Evolutionary conservation across 2,888 invertebrate genomes (phyloP).

Genomic region (Dichetophora obliterata): DNA sequence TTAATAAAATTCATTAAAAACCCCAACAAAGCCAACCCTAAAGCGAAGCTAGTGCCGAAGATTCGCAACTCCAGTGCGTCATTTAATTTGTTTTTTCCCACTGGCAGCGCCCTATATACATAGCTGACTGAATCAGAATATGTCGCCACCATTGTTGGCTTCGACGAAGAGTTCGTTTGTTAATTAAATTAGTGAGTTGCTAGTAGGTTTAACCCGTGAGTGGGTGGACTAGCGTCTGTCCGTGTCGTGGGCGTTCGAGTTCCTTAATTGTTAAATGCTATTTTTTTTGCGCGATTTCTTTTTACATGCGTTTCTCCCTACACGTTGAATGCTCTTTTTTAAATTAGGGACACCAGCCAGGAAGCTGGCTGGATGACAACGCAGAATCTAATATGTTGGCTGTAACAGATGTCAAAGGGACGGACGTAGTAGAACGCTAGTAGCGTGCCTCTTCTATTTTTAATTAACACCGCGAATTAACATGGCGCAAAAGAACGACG

Average conservation of each 20-base stretch:
- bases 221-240: background rate
- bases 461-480: slow-evolving; percentile 27
- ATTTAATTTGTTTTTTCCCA: background rate
- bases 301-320: background rate
- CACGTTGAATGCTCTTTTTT: background rate
- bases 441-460: slow-evolving; percentile 7
- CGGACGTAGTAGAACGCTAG: background rate
- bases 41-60: background rate
- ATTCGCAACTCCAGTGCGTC: background rate
- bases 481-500: slow-evolving; percentile 3
- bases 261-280: slow-evolving; percentile 30
- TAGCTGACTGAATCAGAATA: background rate
- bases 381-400: background rate
- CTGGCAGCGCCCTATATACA: background rate
- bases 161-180: slow-evolving; percentile 12
- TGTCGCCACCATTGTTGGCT: background rate
- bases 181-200: slow-evolving; percentile 32
- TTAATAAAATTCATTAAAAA: slow-evolving; percentile 26
- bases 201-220: background rate
- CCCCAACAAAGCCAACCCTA: background rate
- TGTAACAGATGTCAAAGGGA: background rate
- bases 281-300: slow-evolving; percentile 23
- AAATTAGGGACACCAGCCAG: background rate
- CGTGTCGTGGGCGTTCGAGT: slow-evolving; percentile 15
- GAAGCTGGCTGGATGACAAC: background rate